A percentile compares a stretch with the other conserved stretches of the same genome.
These are phyloP conservation scores for Anableps anableps DNA, from an alignment of 2,797 vertebrate genomes.

Conservation along the genomic window DNA sequence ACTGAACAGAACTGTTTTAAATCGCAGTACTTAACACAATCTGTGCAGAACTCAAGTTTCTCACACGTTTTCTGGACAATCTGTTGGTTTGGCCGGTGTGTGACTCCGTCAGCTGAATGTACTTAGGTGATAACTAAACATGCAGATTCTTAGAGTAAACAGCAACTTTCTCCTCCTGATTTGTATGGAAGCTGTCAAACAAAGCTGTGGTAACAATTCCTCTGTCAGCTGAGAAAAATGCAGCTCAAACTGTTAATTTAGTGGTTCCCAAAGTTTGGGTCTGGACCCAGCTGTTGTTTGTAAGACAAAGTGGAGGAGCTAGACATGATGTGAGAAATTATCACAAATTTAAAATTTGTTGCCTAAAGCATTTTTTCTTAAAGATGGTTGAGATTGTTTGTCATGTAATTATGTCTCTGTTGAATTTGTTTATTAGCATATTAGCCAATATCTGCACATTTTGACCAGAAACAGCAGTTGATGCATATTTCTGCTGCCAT, in stretches of 20 bases:
- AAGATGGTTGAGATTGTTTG: neutral
- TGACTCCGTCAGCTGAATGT: slow-evolving; percentile 8
- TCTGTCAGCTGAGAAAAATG: slow-evolving; percentile 4
- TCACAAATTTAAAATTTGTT: neutral
- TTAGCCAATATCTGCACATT: neutral
- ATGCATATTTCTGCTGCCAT: neutral
- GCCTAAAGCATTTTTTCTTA: neutral
- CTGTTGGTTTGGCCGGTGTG: neutral
- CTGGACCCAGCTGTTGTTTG: neutral
- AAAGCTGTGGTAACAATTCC: slow-evolving; percentile 4
- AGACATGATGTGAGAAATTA: neutral
- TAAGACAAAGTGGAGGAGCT: neutral
- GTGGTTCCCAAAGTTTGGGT: neutral
- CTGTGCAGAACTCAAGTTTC: slow-evolving; percentile 4
- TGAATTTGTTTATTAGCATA: neutral
- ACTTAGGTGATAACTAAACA: slow-evolving; percentile 10
- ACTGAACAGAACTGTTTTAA: neutral
- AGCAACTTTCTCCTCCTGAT: slow-evolving; percentile 12
- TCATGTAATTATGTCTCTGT: neutral
- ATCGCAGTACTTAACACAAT: neutral
- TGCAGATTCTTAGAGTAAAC: slow-evolving; percentile 8
- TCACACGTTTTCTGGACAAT: neutral
- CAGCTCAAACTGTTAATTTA: neutral
- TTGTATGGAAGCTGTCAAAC: slow-evolving; percentile 14
- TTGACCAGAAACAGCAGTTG: neutral